Percentiles rank a stretch among this genome's conserved stretches.
phyloP scores from a whole-genome alignment of 2,888 invertebrate species.

The Disparrhopalites patrizii region DNA sequence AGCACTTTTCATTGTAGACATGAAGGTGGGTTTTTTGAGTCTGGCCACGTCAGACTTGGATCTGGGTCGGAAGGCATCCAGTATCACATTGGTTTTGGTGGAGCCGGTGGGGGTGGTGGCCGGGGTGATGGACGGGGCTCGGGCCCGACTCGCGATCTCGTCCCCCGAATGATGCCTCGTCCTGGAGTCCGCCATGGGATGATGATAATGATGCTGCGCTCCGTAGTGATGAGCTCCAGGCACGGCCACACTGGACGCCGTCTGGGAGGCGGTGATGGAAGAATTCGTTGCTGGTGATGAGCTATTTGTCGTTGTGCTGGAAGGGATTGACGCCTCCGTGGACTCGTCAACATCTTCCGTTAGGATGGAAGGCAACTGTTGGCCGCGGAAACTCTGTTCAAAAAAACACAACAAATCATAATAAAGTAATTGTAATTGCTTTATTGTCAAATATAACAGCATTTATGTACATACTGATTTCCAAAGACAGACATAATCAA shows the following conservation, averaged over 20 bases:
- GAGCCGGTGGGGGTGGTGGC: slow-evolving; percentile 51
- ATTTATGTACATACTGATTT: no score
- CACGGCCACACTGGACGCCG: slow-evolving; percentile 24
- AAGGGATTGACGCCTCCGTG: slow-evolving; percentile 31
- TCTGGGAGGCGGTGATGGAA: neutral
- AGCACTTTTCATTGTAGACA: slow-evolving; percentile 69
- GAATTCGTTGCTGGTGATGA: slow-evolving; percentile 19
- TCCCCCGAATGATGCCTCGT: neutral
- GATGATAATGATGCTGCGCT: no score
- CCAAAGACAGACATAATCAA: no score
- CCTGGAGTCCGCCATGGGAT: neutral
- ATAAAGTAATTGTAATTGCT: no score
- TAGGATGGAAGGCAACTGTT: slow-evolving; percentile 59
- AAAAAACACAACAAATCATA: no score
- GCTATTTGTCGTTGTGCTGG: slow-evolving; percentile 21
- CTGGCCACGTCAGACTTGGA: slow-evolving; percentile 71
- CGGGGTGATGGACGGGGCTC: slow-evolving; percentile 51
- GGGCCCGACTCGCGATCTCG: slow-evolving; percentile 49
- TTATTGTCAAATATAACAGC: no score
- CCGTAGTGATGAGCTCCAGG: no score
- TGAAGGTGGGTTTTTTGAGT: slow-evolving; percentile 60
- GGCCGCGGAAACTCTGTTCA: slow-evolving; percentile 63
- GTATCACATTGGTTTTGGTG: slow-evolving; percentile 60
- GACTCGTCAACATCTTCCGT: slow-evolving; percentile 55
- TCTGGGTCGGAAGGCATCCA: slow-evolving; percentile 74